These are phyloP conservation scores for Eciton burchellii DNA, from an alignment of 1,140 invertebrate genomes.

Conservation along the genomic window DNA sequence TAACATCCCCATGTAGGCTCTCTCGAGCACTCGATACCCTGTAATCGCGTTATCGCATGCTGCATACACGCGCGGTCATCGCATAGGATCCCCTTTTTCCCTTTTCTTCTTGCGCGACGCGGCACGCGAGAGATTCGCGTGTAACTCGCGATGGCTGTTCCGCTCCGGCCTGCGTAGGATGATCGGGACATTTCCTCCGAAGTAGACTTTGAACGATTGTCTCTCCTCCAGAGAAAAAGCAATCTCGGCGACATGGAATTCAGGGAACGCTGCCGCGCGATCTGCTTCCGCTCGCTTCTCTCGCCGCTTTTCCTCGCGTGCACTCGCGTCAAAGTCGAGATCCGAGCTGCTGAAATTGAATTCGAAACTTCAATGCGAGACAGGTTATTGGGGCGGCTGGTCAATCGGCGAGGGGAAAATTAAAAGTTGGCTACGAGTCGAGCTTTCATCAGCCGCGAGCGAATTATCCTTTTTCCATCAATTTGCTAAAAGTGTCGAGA, in stretches of 20 bases:
- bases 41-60: constrained; percentile 52
- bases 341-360: constrained; percentile 39
- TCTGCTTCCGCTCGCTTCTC: background rate
- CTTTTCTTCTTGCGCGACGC: background rate
- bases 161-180: background rate
- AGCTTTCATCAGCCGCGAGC: background rate
- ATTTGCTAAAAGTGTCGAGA: background rate
- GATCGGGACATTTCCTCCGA: constrained; percentile 12
- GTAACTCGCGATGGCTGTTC: background rate
- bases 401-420: constrained; percentile 18
- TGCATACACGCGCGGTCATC: background rate
- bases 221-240: background rate
- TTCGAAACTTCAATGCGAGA: constrained; percentile 30
- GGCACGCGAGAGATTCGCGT: constrained; percentile 34
- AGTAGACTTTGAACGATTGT: constrained; percentile 51
- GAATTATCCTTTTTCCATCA: background rate
- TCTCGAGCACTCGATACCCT: constrained; percentile 4
- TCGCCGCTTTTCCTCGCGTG: constrained; percentile 6
- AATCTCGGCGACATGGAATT: constrained; percentile 46
- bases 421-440: constrained; percentile 17
- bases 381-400: constrained; percentile 10
- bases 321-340: constrained; percentile 38
- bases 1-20: constrained; percentile 1
- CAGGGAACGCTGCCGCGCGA: constrained; percentile 13
- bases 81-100: constrained; percentile 34